phyloP scores from a whole-genome alignment of 2,888 invertebrate genomes.

The Eubasilissa splendida region DNA sequence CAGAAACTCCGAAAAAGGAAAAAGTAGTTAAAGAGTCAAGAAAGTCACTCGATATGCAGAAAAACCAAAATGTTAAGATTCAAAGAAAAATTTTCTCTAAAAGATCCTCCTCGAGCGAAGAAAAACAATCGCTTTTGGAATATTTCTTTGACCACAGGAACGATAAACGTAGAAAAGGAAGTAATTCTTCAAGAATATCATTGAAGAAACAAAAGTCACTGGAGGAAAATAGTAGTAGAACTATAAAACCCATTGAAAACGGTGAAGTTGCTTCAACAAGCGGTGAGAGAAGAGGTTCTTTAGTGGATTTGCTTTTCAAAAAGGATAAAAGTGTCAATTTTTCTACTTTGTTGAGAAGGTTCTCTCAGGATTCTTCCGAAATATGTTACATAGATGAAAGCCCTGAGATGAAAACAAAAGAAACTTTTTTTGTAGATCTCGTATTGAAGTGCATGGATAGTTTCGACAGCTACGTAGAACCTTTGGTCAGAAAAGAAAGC shows the following conservation, averaged over 20 bases:
- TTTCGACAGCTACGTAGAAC: conserved; percentile 60
- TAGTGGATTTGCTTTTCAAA: conserved; percentile 60
- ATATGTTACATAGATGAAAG: conserved; percentile 70
- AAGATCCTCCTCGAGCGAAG: conserved; percentile 62
- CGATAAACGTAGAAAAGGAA: conserved; percentile 48
- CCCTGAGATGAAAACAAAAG: conserved; percentile 65
- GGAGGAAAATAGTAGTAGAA: conserved; percentile 49
- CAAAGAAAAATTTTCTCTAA: conserved; percentile 55
- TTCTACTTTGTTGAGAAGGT: conserved; percentile 63
- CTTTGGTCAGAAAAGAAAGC: conserved; percentile 39
- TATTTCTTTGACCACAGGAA: conserved; percentile 68
- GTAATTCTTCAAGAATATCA: conserved; percentile 39
- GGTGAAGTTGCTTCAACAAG: conserved; percentile 42
- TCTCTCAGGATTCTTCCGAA: conserved; percentile 64
- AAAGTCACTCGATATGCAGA: conserved; percentile 39
- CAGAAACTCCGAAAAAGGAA: conserved; percentile 3
- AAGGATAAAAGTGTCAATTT: conserved; percentile 64
- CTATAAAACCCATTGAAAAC: conserved; percentile 62
- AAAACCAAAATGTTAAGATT: conserved; percentile 49
- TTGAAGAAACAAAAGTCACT: conserved; percentile 54
- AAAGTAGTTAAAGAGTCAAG: conserved; percentile 15
- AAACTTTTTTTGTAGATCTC: conserved; percentile 67
- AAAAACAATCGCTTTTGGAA: conserved; percentile 71
- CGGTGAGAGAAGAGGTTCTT: conserved; percentile 53
- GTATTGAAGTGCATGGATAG: conserved; percentile 70